Base-by-base conservation (phyloP, 2,113 vertebrate genomes). In the Rhinichthys klamathensis region DNA sequence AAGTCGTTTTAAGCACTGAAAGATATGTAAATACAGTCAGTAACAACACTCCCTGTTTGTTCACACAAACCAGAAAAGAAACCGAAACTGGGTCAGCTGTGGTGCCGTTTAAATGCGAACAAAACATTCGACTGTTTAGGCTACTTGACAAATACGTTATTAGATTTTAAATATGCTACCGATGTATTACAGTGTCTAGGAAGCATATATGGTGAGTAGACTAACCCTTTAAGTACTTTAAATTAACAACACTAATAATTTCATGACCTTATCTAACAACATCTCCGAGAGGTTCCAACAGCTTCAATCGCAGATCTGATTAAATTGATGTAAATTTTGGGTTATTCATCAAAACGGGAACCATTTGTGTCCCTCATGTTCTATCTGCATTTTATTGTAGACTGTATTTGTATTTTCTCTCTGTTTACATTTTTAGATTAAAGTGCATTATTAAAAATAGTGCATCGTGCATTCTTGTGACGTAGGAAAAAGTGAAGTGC, bases 31-130 rank as follows among this genome's bases (percentile, higher is more conserved):
- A 30, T 67, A 32, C 30, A 16, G 16, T 3, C 6, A 10, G 27
- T 8, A 6, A 30, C 8, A 35, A 38, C 30, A 30, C 3, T 23
- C 10, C 16, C 18, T 5, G 67, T 38, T 70, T 21, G 32, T 38
- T 70, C 67, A 9, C 63, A 65, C 25, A 49, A 54, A 18, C 21
- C 49, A 56, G 21, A 56, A 56, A 79, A 41, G 77, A 79, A 79
- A 79, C 4, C 23, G 77, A 79, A 79, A 79, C 23, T 38, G 23
- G 2, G 9, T 72, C 38, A 44, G 69, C 3, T 16, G 44, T 56
- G 3, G 27, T 11, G 23, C 3, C 8, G 12, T 41, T 41, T 41
- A 58, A 41, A 12, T 35, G 12, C 27, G 1, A 6, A 32, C 27
- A 12, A 54, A 58, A n/a, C 49, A 4, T 77, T 75, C 13, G 18